Percentiles rank a stretch among this genome's conserved stretches.
These are phyloP conservation scores for Crenuchus spilurus DNA, from an alignment of 2,797 vertebrate genomes.

Conservation along the genomic window DNA sequence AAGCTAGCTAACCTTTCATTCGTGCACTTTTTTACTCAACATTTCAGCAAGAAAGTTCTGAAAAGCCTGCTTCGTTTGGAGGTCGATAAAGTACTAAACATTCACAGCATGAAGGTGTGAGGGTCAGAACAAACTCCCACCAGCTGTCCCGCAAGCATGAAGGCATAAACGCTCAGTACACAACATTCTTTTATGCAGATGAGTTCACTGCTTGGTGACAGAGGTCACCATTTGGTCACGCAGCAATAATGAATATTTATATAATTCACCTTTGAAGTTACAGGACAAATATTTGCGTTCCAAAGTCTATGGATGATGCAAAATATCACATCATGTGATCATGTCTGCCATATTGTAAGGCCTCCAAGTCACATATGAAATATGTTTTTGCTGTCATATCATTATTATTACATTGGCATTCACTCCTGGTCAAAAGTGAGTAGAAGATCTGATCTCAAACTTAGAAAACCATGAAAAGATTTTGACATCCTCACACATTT, in stretches of 20 bases:
- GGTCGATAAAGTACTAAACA: slow-evolving; percentile 37
- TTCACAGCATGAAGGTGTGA: slow-evolving; percentile 28
- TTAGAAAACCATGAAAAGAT: no score
- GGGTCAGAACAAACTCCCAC: slow-evolving; percentile 15
- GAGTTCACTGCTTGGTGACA: slow-evolving; percentile 3
- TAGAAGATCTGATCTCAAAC: no score
- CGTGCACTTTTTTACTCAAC: neutral
- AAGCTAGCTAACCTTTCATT: slow-evolving; percentile 14
- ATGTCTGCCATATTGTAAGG: neutral
- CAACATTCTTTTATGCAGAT: slow-evolving; percentile 19
- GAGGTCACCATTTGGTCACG: slow-evolving; percentile 18
- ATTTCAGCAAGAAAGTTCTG: neutral
- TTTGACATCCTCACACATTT: no score
- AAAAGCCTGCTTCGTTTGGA: slow-evolving; percentile 17
- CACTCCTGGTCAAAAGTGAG: no score
- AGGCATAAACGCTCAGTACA: neutral
- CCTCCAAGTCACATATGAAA: neutral
- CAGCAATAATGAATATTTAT: slow-evolving; percentile 30
- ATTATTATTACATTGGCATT: no score
- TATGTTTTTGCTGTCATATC: no score
- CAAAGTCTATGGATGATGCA: neutral
- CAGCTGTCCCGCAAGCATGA: slow-evolving; percentile 38
- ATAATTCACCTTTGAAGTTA: slow-evolving; percentile 25
- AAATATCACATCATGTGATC: neutral
- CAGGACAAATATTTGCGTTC: slow-evolving; percentile 7